Conservation (phyloP, 2,797 vertebrate species). For the Chaunax sp. region DNA sequence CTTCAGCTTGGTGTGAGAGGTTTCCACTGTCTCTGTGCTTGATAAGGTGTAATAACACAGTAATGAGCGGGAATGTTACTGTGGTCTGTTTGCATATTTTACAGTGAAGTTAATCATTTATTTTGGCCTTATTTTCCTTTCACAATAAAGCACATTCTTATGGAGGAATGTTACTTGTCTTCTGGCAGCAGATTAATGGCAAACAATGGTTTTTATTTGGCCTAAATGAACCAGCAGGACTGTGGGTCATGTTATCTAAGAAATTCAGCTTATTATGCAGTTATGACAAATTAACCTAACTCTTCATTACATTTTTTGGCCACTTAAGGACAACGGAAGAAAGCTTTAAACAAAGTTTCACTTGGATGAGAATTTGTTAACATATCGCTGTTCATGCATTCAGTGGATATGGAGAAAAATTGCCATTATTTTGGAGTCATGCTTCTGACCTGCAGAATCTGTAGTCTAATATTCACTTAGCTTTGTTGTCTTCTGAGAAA, state of each 20-base stretch:
- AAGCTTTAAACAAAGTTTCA: too few species aligned
- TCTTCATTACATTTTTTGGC: too few species aligned
- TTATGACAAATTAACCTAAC: too few species aligned
- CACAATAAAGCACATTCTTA: slow-evolving; percentile 86
- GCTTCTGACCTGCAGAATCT: too few species aligned
- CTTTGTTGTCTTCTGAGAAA: too few species aligned
- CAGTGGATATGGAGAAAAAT: too few species aligned
- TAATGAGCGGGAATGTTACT: slow-evolving; percentile 50
- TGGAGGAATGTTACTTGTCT: slow-evolving; percentile 43
- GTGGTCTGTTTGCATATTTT: slow-evolving; percentile 54
- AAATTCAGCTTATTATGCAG: neutral
- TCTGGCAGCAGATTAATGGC: slow-evolving; percentile 34
- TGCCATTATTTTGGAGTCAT: too few species aligned
- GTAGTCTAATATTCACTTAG: too few species aligned
- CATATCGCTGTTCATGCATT: too few species aligned
- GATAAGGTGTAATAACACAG: slow-evolving; percentile 8
- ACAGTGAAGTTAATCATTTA: slow-evolving; percentile 58
- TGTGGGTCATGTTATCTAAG: too few species aligned
- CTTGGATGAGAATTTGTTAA: neutral
- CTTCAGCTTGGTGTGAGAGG: slow-evolving; percentile 25
- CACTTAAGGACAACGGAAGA: too few species aligned
- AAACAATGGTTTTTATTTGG: too few species aligned
- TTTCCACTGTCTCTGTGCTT: slow-evolving; percentile 27
- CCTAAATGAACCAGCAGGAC: neutral
- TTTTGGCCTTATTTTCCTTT: slow-evolving; percentile 64